Base-by-base conservation (phyloP, 2,113 vertebrate genomes). In the Hydrolagus affinis region DNA sequence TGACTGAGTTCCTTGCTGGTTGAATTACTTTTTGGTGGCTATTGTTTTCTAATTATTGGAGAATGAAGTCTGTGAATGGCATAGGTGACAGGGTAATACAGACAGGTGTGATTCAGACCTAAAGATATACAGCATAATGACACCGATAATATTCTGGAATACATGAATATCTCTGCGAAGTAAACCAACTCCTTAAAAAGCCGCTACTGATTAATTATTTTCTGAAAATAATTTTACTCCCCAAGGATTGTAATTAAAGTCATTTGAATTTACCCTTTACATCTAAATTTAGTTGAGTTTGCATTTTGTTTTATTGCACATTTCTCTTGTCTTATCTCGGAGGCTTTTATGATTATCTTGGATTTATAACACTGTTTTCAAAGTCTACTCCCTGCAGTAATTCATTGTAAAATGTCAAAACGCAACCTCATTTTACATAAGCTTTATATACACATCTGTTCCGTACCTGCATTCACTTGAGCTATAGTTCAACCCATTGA, bases 211-310 rank as follows among this genome's bases (percentile, higher is more conserved):
- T 44, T 44, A 44, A 44, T 44, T 44, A 44, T 44, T 6, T 44
- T 44, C 44, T 44, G 44, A 44, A 44, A 44, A 44, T 44, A 44
- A 44, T 44, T 1, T 44, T 44, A 44, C 44, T 44, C 44, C 44
- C 6, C 44, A 44, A 1, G 44, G 44, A 44, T 44, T 44, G 44
- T 44, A 44, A 66, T 66, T 66, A 32, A 83, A 30, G 28, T 66
- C 78, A 83, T 15, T 66, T 32, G 17, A 1, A 25, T 83, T 83
- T 83, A 25, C 60, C 28, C 3, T 8, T 14, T 66, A 9, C 11
- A 83, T 66, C 62, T 32, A 66, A 83, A 83, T 66, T 66, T 83
- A 19, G 8, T 68, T 83, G 78, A 19, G 62, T 56, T 17, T 68
- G 30, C 15, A 75, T 83, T 68, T 83, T n/a, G n/a, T 66, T 21